Evolutionary conservation across 2,888 invertebrate genomes (phyloP).

Genomic region (Nemotelus nigrinus): DNA sequence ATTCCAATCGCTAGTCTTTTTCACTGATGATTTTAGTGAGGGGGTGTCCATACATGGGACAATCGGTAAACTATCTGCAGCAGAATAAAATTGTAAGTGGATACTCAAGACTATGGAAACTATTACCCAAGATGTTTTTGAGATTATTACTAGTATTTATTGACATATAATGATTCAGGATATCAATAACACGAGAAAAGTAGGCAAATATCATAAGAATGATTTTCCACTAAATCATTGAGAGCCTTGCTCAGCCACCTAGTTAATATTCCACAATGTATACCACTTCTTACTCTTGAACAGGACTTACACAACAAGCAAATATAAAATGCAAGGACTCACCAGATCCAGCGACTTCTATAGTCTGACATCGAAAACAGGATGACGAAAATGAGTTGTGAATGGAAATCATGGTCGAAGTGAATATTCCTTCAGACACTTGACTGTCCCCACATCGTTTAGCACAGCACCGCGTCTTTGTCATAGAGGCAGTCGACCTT

Average conservation of each 20-base stretch:
- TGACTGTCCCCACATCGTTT: constrained; percentile 16
- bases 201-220: too few relatives aligned
- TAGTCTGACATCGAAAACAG: constrained; percentile 7
- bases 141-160: too few relatives aligned
- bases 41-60: neutral
- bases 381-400: constrained; percentile 43
- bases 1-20: constrained; percentile 9
- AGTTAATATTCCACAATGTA: neutral
- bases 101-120: too few relatives aligned
- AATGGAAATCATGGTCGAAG: constrained; percentile 19
- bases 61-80: neutral
- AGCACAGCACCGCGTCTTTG: neutral
- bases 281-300: neutral
- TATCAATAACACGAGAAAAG: too few relatives aligned
- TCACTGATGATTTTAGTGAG: neutral
- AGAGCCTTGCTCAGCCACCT: too few relatives aligned
- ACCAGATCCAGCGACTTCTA: neutral
- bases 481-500: neutral
- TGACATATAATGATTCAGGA: too few relatives aligned
- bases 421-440: constrained; percentile 3
- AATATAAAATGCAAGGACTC: neutral
- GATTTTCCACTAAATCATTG: too few relatives aligned
- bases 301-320: neutral
- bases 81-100: neutral
- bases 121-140: too few relatives aligned